Conservation (phyloP, 2,888 invertebrate species). For the Orchesella flavescens region DNA sequence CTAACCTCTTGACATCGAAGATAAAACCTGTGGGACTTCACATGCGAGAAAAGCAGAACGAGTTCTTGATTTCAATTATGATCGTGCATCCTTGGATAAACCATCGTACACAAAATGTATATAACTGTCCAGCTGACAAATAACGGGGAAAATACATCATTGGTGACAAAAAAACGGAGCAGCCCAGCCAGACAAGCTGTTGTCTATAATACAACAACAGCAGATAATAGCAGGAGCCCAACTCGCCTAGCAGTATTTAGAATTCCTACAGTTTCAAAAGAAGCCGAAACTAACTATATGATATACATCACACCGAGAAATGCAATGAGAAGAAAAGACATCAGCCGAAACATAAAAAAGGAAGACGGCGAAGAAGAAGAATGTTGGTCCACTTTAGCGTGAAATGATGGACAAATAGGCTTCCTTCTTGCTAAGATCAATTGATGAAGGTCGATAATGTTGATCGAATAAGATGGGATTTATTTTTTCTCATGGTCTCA, state of each 20-base stretch:
- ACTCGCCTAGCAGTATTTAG: neutral
- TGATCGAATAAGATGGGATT: constrained; percentile 56
- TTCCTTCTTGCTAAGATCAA: constrained; percentile 50
- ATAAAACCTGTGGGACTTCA: neutral
- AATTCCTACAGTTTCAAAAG: neutral
- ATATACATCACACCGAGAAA: neutral
- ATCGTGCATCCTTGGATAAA: constrained; percentile 18
- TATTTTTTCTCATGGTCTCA: constrained; percentile 10
- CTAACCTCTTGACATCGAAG: constrained; percentile 25
- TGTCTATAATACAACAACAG: neutral
- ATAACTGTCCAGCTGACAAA: constrained; percentile 28
- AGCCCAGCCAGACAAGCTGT: neutral
- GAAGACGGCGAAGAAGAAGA: neutral
- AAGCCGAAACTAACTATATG: neutral
- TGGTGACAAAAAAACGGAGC: neutral
- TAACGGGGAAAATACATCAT: constrained; percentile 4
- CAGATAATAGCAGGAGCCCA: neutral
- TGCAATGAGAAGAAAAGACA: neutral
- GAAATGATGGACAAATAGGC: constrained; percentile 62
- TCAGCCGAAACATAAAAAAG: constrained; percentile 9
- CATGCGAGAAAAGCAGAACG: neutral
- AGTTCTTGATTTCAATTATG: constrained; percentile 45
- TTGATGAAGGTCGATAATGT: constrained; percentile 61
- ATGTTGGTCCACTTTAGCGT: constrained; percentile 41
- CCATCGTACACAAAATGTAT: neutral